Evolutionary conservation across 2,888 invertebrate genomes (phyloP), one percentile per base, ranked within the genome.

Genomic region (Pinctada fucata): DNA sequence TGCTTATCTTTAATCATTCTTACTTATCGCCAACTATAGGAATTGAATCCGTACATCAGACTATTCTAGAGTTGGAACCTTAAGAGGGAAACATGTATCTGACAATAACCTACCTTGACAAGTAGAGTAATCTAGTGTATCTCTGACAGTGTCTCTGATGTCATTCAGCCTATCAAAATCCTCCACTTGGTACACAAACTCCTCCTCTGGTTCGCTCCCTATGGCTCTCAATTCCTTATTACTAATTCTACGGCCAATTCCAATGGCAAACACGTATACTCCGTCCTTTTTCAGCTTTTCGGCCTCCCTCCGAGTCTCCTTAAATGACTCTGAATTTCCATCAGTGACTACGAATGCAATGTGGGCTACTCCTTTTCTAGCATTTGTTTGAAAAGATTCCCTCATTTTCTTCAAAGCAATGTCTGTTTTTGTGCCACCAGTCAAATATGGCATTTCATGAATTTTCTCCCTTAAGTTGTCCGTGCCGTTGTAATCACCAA

Each of bases 191-290:
- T 78, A 85, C 16, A 88, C 79, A 73, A 85, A 84, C 6, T 85
- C 77, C 3, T 84, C 79, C 1, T 73, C 79, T 8, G 89, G 89
- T 51, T 83, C 78, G 58, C 83, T 85, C 45, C 87, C 86, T 16
- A 89, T 88, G 2, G 82, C 83, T 58, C 81, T 79, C 31, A 89
- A 75, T 75, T 89, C 89, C 1, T 76, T 64, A 64, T 83, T 74
- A 1, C 79, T 52, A 8, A 58, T 81, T 47, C 73, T 75, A 10
- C 67, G 66, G 8, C 86, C 86, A 8, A 86, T 84, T 31, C 84
- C 84, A 31, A 86, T 75, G 45, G 84, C 82, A 51, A 86, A 84
- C 31, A 86, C 81, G 5, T 77, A 74, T 3, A 84, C 79, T 0
- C 83, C 84, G 2, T 76, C 80, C 1, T 82, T 80, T 79, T 84